These are phyloP conservation scores for Sceloporus tristichus DNA, from an alignment of 2,113 vertebrate genomes.

Conservation along the genomic window DNA sequence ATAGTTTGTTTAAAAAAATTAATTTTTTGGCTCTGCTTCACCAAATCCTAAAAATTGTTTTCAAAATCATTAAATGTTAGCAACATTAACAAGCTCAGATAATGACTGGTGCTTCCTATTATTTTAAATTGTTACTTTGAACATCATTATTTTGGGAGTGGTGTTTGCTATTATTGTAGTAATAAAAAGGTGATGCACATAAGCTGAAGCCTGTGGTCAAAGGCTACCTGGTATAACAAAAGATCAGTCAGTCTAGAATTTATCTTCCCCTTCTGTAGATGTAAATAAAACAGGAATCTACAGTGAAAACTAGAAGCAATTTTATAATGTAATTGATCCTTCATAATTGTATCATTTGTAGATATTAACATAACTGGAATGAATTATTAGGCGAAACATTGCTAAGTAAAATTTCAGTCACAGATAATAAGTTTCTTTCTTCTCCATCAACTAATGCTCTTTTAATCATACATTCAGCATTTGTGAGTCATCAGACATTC, in stretches of 20 bases:
- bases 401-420: constrained; percentile 43
- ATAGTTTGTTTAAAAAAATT: no score
- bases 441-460: constrained; percentile 38
- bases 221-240: no score
- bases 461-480: constrained; percentile 51
- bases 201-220: no score
- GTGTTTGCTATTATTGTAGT: no score
- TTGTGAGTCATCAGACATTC: constrained; percentile 21
- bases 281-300: background rate
- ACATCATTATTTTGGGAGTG: no score
- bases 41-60: no score
- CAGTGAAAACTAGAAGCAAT: background rate
- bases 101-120: no score
- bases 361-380: background rate
- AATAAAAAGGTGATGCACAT: no score
- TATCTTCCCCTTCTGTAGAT: constrained; percentile 29
- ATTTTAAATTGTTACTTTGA: no score
- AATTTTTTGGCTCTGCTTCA: no score
- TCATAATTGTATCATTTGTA: background rate
- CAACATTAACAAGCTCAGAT: no score
- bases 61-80: no score
- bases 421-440: constrained; percentile 4
- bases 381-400: constrained; percentile 54
- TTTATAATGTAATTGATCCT: background rate
- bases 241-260: background rate